phyloP scores from a whole-genome alignment of 2,888 invertebrate genomes.

The Pterostichus niger region DNA sequence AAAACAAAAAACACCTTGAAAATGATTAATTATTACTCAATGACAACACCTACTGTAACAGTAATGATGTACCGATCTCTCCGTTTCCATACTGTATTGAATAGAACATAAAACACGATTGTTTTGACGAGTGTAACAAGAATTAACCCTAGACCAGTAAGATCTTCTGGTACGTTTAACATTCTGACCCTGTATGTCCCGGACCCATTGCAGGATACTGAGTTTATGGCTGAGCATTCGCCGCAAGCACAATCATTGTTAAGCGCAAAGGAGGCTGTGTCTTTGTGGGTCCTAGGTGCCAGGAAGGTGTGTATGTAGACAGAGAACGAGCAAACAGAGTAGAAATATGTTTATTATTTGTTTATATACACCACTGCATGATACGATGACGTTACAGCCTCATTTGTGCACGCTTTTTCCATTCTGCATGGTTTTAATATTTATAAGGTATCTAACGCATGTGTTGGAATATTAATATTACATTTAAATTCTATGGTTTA shows the following conservation, averaged over 20 bases:
- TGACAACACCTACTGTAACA: too few species aligned
- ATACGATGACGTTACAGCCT: conserved; percentile 69
- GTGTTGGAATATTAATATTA: conserved; percentile 1
- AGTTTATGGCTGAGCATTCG: conserved; percentile 60
- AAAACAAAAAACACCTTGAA: too few species aligned
- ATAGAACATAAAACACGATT: too few species aligned
- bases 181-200: too few species aligned
- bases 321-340: background rate
- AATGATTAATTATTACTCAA: too few species aligned
- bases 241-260: conserved; percentile 85
- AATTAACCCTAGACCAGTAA: too few species aligned
- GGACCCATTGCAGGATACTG: conserved; percentile 60
- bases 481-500: too few species aligned
- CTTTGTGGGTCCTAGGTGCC: conserved; percentile 95
- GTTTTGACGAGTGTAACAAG: too few species aligned
- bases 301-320: conserved; percentile 87
- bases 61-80: too few species aligned
- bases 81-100: too few species aligned
- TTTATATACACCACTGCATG: conserved; percentile 48
- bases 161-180: too few species aligned
- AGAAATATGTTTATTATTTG: conserved; percentile 5
- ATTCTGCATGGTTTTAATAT: conserved; percentile 15
- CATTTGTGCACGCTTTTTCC: conserved; percentile 69
- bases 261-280: conserved; percentile 96
- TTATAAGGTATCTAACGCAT: background rate